phyloP scores from a whole-genome alignment of 2,113 vertebrate genomes.

The Parotia lawesii region DNA sequence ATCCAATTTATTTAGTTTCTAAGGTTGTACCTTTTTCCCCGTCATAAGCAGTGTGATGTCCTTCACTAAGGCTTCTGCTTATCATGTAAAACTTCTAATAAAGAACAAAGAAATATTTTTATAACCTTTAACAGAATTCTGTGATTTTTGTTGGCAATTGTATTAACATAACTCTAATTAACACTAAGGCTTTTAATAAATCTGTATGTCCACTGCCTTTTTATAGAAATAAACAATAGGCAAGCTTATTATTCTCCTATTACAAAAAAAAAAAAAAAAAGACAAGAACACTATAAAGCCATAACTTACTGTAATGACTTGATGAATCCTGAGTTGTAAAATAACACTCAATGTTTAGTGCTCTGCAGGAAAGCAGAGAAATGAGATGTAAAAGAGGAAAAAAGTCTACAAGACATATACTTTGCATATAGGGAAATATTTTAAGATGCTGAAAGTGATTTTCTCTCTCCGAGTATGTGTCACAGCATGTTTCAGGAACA shows the following conservation, averaged over 20 bases:
- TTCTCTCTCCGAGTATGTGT: neutral
- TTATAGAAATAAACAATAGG: neutral
- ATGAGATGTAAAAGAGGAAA: neutral
- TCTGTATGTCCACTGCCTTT: neutral
- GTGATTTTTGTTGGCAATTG: neutral
- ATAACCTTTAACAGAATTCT: slow-evolving; percentile 15
- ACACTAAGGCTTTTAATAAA: neutral
- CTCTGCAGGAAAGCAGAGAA: neutral
- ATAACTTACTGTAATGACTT: neutral
- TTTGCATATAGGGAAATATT: neutral
- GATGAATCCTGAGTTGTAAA: neutral
- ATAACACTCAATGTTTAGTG: neutral
- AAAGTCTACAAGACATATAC: neutral
- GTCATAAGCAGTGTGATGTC: neutral
- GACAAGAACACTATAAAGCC: neutral
- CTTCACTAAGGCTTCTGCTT: neutral
- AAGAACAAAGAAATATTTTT: neutral
- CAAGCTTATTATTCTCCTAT: neutral
- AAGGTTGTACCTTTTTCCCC: neutral
- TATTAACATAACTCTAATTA: neutral
- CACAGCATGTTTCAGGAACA: neutral
- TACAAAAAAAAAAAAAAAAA: neutral
- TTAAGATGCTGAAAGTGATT: neutral
- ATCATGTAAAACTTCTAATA: neutral
- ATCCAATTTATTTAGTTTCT: neutral